Percentiles rank a stretch among this genome's conserved stretches.
These are phyloP conservation scores for Antheraea yamamai DNA, from an alignment of 2,888 invertebrate genomes.

Conservation along the genomic window DNA sequence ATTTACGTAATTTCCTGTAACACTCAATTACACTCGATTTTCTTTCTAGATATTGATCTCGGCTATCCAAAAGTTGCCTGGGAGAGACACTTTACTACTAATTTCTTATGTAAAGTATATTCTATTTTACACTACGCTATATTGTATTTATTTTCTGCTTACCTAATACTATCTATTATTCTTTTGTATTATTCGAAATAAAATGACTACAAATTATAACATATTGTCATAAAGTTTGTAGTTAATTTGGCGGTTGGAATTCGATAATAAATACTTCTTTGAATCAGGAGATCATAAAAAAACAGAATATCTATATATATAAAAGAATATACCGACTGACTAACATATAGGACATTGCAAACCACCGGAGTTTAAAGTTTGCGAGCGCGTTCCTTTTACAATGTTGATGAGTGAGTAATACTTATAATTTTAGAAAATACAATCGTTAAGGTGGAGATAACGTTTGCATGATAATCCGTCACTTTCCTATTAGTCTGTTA, in stretches of 20 bases:
- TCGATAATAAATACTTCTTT: background rate
- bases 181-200: background rate
- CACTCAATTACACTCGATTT: background rate
- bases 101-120: slow-evolving; percentile 20
- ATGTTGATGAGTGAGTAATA: no score
- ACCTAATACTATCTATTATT: background rate
- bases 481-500: no score
- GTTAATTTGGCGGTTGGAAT: background rate
- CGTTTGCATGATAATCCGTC: no score
- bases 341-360: no score
- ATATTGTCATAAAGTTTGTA: background rate
- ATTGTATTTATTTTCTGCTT: background rate
- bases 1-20: slow-evolving; percentile 6
- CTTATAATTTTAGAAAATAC: background rate
- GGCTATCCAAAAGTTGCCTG: slow-evolving; percentile 11
- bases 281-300: no score
- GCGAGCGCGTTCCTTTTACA: background rate
- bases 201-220: background rate
- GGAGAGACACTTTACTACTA: slow-evolving; percentile 14
- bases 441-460: no score
- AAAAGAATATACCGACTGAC: no score
- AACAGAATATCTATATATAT: no score
- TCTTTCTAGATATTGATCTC: slow-evolving; percentile 10
- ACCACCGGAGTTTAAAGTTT: no score
- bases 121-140: slow-evolving; percentile 14